Conservation (phyloP, 2,113 vertebrate genomes). For the Glareola pratincola region DNA sequence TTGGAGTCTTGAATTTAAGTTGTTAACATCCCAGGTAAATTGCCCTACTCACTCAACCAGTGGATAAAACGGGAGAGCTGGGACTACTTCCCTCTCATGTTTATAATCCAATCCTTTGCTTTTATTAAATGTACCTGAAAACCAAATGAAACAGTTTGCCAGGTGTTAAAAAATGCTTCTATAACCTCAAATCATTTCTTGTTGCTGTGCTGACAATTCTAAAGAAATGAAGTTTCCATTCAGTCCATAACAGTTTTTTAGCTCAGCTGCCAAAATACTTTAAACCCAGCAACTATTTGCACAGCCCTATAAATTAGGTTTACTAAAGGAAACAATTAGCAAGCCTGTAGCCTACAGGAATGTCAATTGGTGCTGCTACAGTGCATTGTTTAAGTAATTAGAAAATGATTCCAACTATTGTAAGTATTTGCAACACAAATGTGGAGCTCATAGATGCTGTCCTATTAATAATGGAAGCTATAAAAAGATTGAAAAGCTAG, state of each 20-base stretch:
- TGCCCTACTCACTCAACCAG: background rate
- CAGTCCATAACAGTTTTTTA: constrained; percentile 18
- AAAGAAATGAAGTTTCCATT: constrained; percentile 59
- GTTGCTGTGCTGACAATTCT: constrained; percentile 10
- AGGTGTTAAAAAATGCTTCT: constrained; percentile 46
- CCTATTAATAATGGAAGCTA: constrained; percentile 24
- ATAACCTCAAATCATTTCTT: constrained; percentile 8
- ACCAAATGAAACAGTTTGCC: constrained; percentile 38
- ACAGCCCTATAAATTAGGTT: constrained; percentile 47
- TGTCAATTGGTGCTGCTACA: constrained; percentile 20
- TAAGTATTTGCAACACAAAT: constrained; percentile 34
- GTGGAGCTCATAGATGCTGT: background rate
- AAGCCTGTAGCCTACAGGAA: constrained; percentile 45
- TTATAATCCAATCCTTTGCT: constrained; percentile 27
- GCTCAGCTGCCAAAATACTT: constrained; percentile 56
- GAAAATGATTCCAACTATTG: constrained; percentile 45
- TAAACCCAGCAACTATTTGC: constrained; percentile 40
- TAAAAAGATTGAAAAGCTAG: constrained; percentile 25
- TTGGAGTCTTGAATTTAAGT: background rate
- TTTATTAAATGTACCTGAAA: constrained; percentile 46
- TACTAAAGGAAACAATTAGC: constrained; percentile 61
- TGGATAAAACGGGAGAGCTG: background rate
- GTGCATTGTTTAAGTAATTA: constrained; percentile 45
- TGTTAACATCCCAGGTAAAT: constrained; percentile 15
- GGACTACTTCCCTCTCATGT: constrained; percentile 12